Evolutionary conservation across 2,888 invertebrate species (phyloP).

Genomic region (Argyra leucocephala): DNA sequence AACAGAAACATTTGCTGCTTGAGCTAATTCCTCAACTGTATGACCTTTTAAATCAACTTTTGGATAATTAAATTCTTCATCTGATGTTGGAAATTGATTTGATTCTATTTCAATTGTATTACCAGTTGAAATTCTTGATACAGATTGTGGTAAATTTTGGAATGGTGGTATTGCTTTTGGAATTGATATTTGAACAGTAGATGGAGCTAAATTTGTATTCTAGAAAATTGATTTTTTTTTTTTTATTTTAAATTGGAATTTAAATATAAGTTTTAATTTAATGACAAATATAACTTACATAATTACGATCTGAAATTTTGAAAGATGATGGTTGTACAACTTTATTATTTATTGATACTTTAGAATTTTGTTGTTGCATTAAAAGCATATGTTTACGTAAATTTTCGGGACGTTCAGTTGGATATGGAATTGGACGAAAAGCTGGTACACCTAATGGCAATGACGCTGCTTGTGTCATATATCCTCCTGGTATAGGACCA

Average conservation of each 20-base stretch:
- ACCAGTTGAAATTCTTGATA: conserved; percentile 49
- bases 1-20: conserved; percentile 68
- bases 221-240: neutral
- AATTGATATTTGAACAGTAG: conserved; percentile 20
- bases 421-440: conserved; percentile 65
- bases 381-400: neutral
- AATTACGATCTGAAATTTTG: conserved; percentile 16
- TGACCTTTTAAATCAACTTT: conserved; percentile 39
- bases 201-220: neutral
- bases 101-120: conserved; percentile 18
- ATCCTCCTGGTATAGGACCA: conserved; percentile 18
- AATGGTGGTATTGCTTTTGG: conserved; percentile 45
- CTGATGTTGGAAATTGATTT: conserved; percentile 28
- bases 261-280: no score
- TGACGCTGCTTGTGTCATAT: conserved; percentile 48
- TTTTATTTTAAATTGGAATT: no score
- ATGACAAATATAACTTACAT: neutral
- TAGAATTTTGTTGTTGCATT: conserved; percentile 28
- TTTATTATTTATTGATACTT: conserved; percentile 34
- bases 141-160: conserved; percentile 48
- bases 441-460: conserved; percentile 59
- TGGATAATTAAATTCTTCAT: conserved; percentile 27
- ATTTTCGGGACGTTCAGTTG: neutral
- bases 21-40: conserved; percentile 49
- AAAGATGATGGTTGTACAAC: conserved; percentile 45